Evolutionary conservation across 37 sponge, comb jelly and placozoan species (phyloP).

Genomic region (Halisarca cf. caerulea): DNA sequence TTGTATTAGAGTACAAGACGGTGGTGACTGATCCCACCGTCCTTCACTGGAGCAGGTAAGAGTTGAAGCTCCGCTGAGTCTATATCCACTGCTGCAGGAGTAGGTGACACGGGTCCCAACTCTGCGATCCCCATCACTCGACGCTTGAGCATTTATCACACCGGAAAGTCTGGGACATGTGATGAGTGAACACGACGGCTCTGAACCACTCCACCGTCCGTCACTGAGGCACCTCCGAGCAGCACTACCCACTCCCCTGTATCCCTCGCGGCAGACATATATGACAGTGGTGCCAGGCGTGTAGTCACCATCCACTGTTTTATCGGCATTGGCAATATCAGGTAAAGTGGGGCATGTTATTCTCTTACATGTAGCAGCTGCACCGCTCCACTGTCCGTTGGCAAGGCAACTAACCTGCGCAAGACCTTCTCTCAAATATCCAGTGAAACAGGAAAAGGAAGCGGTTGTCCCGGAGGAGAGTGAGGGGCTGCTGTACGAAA

Average conservation of each 20-base stretch:
- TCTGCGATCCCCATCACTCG: background rate
- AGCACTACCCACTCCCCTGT: background rate
- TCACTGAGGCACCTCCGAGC: background rate
- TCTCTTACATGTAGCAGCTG: background rate
- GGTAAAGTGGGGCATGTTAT: background rate
- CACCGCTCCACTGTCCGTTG: constrained; percentile 19
- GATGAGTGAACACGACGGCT: background rate
- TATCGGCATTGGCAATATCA: background rate
- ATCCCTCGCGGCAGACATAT: constrained; percentile 15
- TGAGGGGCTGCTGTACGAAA: background rate
- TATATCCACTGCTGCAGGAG: constrained; percentile 21
- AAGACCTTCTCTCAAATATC: background rate
- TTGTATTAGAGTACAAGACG: background rate
- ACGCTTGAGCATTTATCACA: background rate
- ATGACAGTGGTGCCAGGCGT: constrained; percentile 1
- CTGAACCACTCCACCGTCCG: background rate
- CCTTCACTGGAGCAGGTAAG: background rate
- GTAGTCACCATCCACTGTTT: background rate
- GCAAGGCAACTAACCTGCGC: background rate
- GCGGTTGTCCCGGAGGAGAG: background rate
- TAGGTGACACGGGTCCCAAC: background rate
- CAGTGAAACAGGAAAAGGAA: background rate
- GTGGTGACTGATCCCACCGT: background rate
- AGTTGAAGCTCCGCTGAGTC: background rate
- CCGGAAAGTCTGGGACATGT: background rate